Evolutionary conservation across 2,888 invertebrate genomes (phyloP).

Genomic region (Cyaniris semiargus): DNA sequence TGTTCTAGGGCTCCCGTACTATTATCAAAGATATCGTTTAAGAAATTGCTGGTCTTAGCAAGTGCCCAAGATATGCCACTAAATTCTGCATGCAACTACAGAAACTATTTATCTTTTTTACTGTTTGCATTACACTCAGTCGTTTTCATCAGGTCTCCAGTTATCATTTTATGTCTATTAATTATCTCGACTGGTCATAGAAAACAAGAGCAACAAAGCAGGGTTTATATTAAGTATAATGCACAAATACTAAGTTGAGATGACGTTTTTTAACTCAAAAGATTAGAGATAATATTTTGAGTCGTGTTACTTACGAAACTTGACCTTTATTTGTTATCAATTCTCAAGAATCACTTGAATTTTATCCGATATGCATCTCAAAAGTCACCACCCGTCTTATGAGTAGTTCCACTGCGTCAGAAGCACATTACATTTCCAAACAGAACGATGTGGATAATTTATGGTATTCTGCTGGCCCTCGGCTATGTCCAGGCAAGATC

Average conservation of each 20-base stretch:
- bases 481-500: conserved; percentile 22
- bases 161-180: neutral
- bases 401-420: neutral
- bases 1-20: too few relatives aligned
- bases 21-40: neutral
- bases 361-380: conserved; percentile 9
- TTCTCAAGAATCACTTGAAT: conserved; percentile 17
- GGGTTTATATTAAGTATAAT: neutral
- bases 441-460: conserved; percentile 16
- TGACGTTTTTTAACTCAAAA: neutral
- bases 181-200: neutral
- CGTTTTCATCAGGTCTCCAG: too few relatives aligned
- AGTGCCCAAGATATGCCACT: neutral
- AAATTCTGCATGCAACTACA: neutral
- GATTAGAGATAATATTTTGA: neutral
- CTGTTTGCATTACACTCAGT: too few relatives aligned
- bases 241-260: neutral
- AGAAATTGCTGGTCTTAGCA: neutral
- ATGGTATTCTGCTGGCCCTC: neutral
- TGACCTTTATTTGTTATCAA: neutral
- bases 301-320: neutral
- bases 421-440: neutral
- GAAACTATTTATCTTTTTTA: too few relatives aligned
- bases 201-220: neutral
- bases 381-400: neutral